Percentiles rank a stretch among this genome's conserved stretches.
Evolutionary conservation across 2,797 vertebrate genomes (phyloP).

Genomic region (Hydrophis major): DNA sequence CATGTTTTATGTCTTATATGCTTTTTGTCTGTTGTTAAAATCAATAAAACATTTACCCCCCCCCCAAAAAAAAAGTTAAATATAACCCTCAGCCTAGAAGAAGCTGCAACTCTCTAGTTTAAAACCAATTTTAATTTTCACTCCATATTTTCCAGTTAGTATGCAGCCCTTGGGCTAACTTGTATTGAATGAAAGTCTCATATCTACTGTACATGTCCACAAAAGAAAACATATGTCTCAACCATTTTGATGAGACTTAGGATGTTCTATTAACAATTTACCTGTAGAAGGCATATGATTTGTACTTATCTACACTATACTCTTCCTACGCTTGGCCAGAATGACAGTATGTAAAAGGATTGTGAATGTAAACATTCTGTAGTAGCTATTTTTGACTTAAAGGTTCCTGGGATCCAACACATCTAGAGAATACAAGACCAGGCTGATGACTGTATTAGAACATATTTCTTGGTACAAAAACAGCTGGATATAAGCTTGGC

Average conservation of each 20-base stretch:
- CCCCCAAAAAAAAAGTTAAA: not conserved
- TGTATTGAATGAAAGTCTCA: not conserved
- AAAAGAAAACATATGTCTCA: not conserved
- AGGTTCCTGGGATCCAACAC: not conserved
- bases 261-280: not conserved
- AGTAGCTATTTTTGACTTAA: not conserved
- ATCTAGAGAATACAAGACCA: not conserved
- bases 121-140: not conserved
- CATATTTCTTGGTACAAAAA: slow-evolving; percentile 38
- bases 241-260: not conserved
- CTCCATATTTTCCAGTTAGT: not conserved
- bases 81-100: not conserved
- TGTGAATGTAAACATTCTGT: not conserved
- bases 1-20: no score
- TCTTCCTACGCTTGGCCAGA: not conserved
- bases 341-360: not conserved
- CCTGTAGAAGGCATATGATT: not conserved
- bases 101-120: not conserved
- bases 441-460: slow-evolving; percentile 33
- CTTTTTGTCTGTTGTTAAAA: no score
- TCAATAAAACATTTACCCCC: no score
- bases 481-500: slow-evolving; percentile 57
- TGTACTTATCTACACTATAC: not conserved
- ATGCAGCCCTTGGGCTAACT: not conserved
- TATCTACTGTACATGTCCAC: not conserved